Percentiles rank a stretch among this genome's conserved stretches.
phyloP scores from a whole-genome alignment of 1,140 invertebrate genomes.

The Brachionus paranguensis region DNA sequence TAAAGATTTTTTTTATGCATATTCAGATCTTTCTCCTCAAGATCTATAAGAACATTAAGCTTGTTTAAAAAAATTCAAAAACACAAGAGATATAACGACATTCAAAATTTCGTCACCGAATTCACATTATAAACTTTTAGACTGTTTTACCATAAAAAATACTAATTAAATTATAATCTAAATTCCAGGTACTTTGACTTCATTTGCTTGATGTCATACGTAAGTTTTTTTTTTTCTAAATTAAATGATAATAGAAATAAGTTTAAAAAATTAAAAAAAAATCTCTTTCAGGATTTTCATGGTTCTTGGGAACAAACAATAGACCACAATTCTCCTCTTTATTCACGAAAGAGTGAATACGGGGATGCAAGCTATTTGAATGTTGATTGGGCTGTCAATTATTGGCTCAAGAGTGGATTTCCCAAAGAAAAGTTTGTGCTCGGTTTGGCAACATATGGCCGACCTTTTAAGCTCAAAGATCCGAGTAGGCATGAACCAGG shows the following conservation, averaged over 20 bases:
- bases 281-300: constrained; percentile 64
- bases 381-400: constrained; percentile 45
- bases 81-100: too few species aligned
- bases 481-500: constrained; percentile 76
- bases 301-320: constrained; percentile 89
- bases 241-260: not conserved
- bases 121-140: too few species aligned
- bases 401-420: constrained; percentile 71
- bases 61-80: too few species aligned
- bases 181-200: constrained; percentile 77
- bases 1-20: too few species aligned
- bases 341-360: constrained; percentile 43
- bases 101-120: too few species aligned
- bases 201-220: constrained; percentile 81
- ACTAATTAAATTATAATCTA: too few species aligned
- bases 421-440: constrained; percentile 72
- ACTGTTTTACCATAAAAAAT: too few species aligned
- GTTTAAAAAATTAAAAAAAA: too few species aligned
- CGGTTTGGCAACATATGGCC: constrained; percentile 81
- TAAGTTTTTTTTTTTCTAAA: not conserved
- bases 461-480: constrained; percentile 69
- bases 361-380: constrained; percentile 41
- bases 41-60: too few species aligned
- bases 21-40: too few species aligned
- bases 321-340: constrained; percentile 53